A percentile compares a stretch with the other conserved stretches of the same genome.
Conservation (phyloP, 2,888 invertebrate species). For the Ichneumoninae sp. region DNA sequence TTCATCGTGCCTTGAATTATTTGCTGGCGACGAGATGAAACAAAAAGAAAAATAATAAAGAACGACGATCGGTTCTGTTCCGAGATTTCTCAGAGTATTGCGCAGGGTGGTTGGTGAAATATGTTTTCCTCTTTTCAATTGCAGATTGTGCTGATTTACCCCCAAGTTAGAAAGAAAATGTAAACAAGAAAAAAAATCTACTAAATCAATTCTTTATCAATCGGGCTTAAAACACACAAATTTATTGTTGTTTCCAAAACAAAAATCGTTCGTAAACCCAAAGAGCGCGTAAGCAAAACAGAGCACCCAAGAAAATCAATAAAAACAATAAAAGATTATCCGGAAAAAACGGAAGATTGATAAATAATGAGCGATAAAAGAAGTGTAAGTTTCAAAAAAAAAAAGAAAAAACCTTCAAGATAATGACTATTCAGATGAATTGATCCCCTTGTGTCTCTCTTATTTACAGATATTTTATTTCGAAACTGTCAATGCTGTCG, state of each 20-base stretch:
- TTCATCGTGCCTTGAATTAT: constrained; percentile 39
- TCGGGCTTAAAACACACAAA: not conserved
- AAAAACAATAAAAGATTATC: constrained; percentile 44
- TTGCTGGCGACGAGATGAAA: constrained; percentile 12
- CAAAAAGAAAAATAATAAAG: not conserved
- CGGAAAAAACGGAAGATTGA: constrained; percentile 18
- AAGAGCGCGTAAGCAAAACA: not conserved
- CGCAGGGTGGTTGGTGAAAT: constrained; percentile 11
- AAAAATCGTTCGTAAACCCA: constrained; percentile 14
- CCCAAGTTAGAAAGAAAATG: not conserved
- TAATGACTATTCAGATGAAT: constrained; percentile 71
- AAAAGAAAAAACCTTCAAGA: constrained; percentile 46
- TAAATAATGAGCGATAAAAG: constrained; percentile 20
- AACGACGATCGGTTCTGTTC: constrained; percentile 39
- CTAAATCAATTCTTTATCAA: constrained; percentile 5
- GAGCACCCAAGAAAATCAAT: constrained; percentile 11
- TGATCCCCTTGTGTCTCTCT: constrained; percentile 80
- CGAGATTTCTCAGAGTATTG: constrained; percentile 7
- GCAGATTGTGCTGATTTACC: not conserved
- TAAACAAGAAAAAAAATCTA: not conserved
- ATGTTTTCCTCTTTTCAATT: not conserved
- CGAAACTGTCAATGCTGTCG: constrained; percentile 79
- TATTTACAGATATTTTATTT: constrained; percentile 83
- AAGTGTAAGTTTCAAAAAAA: constrained; percentile 44
- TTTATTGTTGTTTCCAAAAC: constrained; percentile 2